A percentile compares a stretch with the other conserved stretches of the same genome.
Conservation (phyloP, 53 echinoderm and acorn worm genomes). For the Astropecten irregularis region DNA sequence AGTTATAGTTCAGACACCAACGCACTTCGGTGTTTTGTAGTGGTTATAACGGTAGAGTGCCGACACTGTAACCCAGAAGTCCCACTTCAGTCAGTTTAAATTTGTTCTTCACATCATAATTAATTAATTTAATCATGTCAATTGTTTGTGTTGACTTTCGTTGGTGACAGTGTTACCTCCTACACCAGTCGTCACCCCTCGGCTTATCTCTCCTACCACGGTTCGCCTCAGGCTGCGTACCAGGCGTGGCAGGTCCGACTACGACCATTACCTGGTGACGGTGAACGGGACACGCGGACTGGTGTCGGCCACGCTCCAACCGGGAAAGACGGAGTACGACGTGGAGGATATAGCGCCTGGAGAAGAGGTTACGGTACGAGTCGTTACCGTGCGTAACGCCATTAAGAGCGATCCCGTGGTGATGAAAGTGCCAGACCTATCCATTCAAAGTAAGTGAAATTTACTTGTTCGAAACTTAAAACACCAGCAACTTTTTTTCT, state of each 20-base stretch:
- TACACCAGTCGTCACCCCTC: constrained; percentile 43
- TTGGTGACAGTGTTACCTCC: constrained; percentile 30
- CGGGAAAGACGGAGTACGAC: not conserved
- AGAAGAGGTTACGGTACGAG: not conserved
- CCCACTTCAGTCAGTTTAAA: too few species aligned
- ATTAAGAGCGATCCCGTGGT: constrained; percentile 25
- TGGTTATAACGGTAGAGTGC: too few species aligned
- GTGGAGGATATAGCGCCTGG: constrained; percentile 26
- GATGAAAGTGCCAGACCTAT: constrained; percentile 6
- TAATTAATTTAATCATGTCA: too few species aligned
- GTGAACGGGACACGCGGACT: constrained; percentile 4
- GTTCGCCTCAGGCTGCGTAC: constrained; percentile 8
- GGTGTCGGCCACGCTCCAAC: not conserved
- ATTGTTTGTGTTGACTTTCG: too few species aligned
- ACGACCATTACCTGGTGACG: constrained; percentile 6
- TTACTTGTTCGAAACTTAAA: too few species aligned
- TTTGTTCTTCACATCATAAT: too few species aligned
- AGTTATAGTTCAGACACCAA: too few species aligned
- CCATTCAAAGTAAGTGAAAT: not conserved
- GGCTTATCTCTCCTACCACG: not conserved
- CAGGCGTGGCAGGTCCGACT: constrained; percentile 5
- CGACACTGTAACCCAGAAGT: too few species aligned
- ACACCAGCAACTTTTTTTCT: too few species aligned
- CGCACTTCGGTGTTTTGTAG: too few species aligned
- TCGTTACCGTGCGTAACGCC: constrained; percentile 19